Evolutionary conservation across 2,797 vertebrate genomes (phyloP), one percentile per base, ranked within the genome.

Genomic region (Acanthurus lineatus): DNA sequence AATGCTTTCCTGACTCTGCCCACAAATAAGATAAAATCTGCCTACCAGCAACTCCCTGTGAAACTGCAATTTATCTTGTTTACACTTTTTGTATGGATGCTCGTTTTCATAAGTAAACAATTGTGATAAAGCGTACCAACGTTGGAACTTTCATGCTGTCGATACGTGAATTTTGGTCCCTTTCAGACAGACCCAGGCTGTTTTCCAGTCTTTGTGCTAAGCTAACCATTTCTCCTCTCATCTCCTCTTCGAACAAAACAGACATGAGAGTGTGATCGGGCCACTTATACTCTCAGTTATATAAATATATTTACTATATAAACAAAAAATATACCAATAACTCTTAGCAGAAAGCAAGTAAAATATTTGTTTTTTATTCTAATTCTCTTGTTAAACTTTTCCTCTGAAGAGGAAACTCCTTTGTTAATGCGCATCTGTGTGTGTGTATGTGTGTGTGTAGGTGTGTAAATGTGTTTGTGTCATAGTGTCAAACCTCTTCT

Each of bases 401-500:
- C 12, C 47, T 65, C 56, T 25, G 25, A 20, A 16, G 9, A 42
- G 49, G 35, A 53, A 12, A 8, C 6, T 35, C 4, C 28, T 52
- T 7, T 44, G 49, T 25, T 59, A 25, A 61, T 74, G 69, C 63
- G 51, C 65, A 38, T 60, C 38, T 45, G 59, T 65, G 57, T 69
- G 60, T 73, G 70, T 70, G 28, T 47, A 22, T 66, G 57, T 67
- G 63, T 63, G 25, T 78, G 57, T 64, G 65, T 59, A 6, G 56
- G 52, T 73, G 54, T 35, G 58, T 28, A 48, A 48, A 53, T 61
- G 56, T 40, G 38, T 60, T 54, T 72, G 66, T 49, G 42, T 51
- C 52, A 20, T 4, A 70, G 25, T 77, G 20, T 64, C 45, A 61
- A 84, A 83, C 91, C 88, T 83, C 79, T 86, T 77, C 68, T 51